Evolutionary conservation across 2,888 invertebrate genomes (phyloP).

Genomic region (Drosophila hamatofila): DNA sequence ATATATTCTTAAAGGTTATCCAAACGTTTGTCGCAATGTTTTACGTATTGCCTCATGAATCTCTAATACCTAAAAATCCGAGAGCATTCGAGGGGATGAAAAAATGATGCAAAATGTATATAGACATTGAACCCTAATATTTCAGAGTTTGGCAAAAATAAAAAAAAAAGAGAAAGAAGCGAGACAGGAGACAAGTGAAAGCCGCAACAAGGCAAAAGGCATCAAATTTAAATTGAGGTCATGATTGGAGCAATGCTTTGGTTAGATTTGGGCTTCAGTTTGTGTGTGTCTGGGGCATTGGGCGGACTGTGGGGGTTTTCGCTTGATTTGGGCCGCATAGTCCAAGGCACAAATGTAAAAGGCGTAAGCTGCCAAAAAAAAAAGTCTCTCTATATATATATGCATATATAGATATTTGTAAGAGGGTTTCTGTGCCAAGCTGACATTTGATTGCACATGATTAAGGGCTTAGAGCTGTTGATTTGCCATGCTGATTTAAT

Average conservation of each 20-base stretch:
- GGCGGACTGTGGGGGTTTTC: not conserved
- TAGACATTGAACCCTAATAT: constrained; percentile 76
- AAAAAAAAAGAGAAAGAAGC: constrained; percentile 11
- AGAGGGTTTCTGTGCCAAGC: constrained; percentile 29
- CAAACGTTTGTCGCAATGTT: too few relatives aligned
- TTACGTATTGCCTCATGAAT: not conserved
- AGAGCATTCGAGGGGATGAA: constrained; percentile 24
- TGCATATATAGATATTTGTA: constrained; percentile 20
- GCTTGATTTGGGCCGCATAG: constrained; percentile 17
- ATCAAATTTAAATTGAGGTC: constrained; percentile 84
- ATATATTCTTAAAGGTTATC: not conserved
- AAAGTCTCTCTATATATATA: not conserved
- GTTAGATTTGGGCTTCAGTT: constrained; percentile 22
- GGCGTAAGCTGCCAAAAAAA: constrained; percentile 37
- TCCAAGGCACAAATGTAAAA: constrained; percentile 46
- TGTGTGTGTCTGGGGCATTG: constrained; percentile 6
- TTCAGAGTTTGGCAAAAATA: constrained; percentile 48
- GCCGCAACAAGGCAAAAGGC: constrained; percentile 69
- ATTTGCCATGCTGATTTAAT: constrained; percentile 66
- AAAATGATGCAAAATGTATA: constrained; percentile 60
- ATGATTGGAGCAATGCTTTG: constrained; percentile 74
- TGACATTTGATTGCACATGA: constrained; percentile 73
- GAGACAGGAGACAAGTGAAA: constrained; percentile 55
- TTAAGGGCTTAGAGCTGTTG: constrained; percentile 70
- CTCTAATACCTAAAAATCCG: not conserved